phyloP scores from a whole-genome alignment of 2,797 vertebrate genomes.

The Pelodytes ibericus region DNA sequence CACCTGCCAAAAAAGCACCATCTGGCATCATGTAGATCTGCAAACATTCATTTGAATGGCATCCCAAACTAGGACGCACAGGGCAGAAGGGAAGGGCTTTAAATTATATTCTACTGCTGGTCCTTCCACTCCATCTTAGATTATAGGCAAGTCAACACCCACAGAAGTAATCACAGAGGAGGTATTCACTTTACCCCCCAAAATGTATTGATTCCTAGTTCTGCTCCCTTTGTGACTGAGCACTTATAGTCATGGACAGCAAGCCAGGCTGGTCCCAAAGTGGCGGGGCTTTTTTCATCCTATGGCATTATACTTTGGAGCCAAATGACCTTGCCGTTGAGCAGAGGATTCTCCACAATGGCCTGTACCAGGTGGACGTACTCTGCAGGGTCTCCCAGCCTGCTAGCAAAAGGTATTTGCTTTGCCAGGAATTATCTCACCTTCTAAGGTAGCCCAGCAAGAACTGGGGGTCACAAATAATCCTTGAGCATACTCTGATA shows the following conservation, averaged over 20 bases:
- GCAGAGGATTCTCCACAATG: constrained; percentile 87
- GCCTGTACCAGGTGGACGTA: constrained; percentile 85
- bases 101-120: not conserved
- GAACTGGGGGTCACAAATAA: constrained; percentile 85
- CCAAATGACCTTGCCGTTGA: constrained; percentile 88
- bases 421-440: constrained; percentile 83
- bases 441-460: constrained; percentile 84
- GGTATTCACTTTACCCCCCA: not conserved
- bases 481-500: constrained; percentile 91
- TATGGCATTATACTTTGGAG: constrained; percentile 89
- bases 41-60: not conserved
- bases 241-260: not conserved
- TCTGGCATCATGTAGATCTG: not conserved
- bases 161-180: not conserved
- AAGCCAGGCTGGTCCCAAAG: not conserved
- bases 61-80: not conserved
- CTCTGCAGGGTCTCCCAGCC: constrained; percentile 83
- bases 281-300: not conserved
- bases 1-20: too few relatives aligned
- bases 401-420: constrained; percentile 86
- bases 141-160: not conserved
- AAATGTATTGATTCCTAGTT: not conserved
- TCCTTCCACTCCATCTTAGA: not conserved
- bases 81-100: too few relatives aligned
- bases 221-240: not conserved